These are phyloP conservation scores for Sarotherodon lohbergeri DNA, from an alignment of 2,113 vertebrate species.

Conservation along the genomic window DNA sequence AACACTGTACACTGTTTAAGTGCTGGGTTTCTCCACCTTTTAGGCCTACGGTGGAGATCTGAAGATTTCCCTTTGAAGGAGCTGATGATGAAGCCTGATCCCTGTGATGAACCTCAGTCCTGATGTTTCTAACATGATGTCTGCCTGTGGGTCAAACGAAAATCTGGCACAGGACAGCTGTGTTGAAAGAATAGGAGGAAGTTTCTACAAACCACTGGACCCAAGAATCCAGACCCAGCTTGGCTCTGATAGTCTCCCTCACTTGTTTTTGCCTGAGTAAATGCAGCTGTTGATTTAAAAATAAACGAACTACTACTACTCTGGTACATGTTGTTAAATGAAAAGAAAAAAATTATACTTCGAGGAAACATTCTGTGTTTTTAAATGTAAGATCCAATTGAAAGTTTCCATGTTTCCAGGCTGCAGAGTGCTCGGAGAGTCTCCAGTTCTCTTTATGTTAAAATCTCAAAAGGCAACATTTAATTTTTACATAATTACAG, in stretches of 20 bases:
- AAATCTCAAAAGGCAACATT: background rate
- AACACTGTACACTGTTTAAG: background rate
- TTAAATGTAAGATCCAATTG: background rate
- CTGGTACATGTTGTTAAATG: background rate
- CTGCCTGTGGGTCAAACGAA: background rate
- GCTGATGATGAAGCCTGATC: background rate
- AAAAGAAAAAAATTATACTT: background rate
- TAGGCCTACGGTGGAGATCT: background rate
- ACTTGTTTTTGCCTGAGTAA: background rate
- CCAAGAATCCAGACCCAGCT: background rate
- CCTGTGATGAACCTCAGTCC: background rate
- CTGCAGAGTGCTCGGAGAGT: background rate
- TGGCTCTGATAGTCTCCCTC: background rate
- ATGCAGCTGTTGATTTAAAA: background rate
- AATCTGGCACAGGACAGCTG: background rate
- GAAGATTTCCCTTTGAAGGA: background rate
- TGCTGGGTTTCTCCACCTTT: background rate
- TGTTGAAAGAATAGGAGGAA: background rate
- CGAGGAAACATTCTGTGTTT: background rate
- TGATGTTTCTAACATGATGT: background rate
- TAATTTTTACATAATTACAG: background rate
- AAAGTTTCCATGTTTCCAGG: background rate
- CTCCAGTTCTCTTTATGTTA: background rate
- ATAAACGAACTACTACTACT: background rate
- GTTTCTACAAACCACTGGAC: background rate